Evolutionary conservation across 1,140 invertebrate species (phyloP).

Genomic region (Ostrea denselamellosa): DNA sequence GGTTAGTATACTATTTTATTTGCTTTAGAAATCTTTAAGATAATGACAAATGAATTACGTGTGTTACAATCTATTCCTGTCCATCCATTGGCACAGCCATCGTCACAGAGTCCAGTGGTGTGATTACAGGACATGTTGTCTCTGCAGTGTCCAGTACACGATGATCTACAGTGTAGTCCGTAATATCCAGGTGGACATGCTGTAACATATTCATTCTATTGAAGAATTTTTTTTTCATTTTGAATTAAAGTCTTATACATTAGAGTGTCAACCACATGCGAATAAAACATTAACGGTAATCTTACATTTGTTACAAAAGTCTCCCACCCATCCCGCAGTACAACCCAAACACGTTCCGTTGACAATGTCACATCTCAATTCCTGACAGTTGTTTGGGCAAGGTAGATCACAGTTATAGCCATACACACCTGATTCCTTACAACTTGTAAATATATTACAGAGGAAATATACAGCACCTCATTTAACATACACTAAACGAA

Average conservation of each 20-base stretch:
- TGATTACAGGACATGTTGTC: neutral
- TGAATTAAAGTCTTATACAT: no score
- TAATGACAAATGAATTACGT: no score
- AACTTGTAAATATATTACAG: neutral
- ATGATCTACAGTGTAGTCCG: neutral
- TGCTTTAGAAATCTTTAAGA: neutral
- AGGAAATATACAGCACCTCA: no score
- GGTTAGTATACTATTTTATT: no score
- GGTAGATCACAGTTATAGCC: neutral
- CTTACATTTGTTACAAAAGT: neutral
- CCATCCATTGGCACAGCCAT: neutral
- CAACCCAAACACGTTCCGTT: neutral
- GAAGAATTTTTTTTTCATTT: no score
- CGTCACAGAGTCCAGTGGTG: neutral
- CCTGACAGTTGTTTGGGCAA: neutral
- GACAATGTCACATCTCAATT: neutral
- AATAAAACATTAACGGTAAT: no score
- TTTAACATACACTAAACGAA: no score
- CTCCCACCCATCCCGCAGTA: neutral
- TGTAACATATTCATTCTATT: neutral
- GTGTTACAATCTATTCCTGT: neutral
- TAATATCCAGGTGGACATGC: neutral
- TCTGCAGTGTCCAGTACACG: neutral
- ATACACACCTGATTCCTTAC: neutral
- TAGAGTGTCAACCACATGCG: no score